Evolutionary conservation across 2,113 vertebrate species (phyloP).

Genomic region (Alexandromys fortis): DNA sequence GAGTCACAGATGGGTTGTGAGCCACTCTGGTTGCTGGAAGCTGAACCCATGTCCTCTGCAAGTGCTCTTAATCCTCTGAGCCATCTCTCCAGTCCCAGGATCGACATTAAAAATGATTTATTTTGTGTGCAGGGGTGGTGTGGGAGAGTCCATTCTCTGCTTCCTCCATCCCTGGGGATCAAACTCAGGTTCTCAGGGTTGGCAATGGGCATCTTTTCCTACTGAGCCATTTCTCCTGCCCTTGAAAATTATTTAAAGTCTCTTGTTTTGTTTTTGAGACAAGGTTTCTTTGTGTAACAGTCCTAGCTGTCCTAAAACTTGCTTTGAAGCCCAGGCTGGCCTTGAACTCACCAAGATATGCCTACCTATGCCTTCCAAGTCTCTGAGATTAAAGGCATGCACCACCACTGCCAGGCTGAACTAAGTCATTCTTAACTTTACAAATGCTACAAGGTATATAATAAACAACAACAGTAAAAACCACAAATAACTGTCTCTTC

Average conservation of each 20-base stretch:
- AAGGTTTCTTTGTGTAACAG: not conserved
- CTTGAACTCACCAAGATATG: not conserved
- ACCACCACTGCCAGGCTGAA: no score
- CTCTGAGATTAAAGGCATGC: not conserved
- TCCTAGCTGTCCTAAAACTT: not conserved
- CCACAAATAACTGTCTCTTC: no score
- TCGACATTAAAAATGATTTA: not conserved
- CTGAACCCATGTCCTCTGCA: not conserved
- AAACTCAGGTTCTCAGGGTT: not conserved
- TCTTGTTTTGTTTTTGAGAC: not conserved
- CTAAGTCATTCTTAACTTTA: no score
- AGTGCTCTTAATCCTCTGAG: not conserved
- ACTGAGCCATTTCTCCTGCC: not conserved
- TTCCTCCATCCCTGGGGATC: not conserved
- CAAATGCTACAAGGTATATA: no score
- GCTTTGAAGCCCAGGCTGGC: not conserved
- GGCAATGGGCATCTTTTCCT: not conserved
- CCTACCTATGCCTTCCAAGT: not conserved
- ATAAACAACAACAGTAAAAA: no score
- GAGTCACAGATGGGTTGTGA: not conserved
- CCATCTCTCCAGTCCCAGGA: not conserved
- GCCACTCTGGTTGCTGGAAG: not conserved
- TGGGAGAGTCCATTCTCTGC: not conserved
- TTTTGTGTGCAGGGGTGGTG: not conserved
- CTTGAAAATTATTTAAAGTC: conserved; percentile 13